phyloP scores from a whole-genome alignment of 1,140 invertebrate species.

The Pteromalus puparum region DNA sequence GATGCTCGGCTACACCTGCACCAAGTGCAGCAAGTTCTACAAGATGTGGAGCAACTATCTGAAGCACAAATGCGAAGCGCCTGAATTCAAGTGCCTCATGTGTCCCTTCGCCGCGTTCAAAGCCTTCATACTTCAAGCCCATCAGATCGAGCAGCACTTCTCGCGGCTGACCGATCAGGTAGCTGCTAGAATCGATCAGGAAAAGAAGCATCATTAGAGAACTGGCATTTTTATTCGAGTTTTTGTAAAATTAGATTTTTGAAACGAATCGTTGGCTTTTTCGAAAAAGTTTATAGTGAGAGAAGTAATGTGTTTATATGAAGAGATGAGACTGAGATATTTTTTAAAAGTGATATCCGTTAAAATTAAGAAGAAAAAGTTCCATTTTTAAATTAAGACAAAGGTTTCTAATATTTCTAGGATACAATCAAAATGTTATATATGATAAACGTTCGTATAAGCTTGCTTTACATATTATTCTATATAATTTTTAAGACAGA shows the following conservation, averaged over 20 bases:
- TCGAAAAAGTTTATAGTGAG: neutral
- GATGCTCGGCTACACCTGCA: slow-evolving; percentile 74
- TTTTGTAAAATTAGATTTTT: neutral
- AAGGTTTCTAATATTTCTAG: neutral
- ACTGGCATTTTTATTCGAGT: slow-evolving; percentile 63
- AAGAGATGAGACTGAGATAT: neutral
- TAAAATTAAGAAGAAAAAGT: neutral
- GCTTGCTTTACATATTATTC: neutral
- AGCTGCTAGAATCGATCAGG: neutral
- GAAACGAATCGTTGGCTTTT: neutral
- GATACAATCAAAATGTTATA: neutral
- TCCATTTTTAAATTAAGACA: neutral
- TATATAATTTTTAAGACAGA: neutral
- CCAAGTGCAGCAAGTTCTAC: slow-evolving; percentile 75
- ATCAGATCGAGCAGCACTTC: slow-evolving; percentile 73
- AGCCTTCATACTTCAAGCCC: slow-evolving; percentile 73
- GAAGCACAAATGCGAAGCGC: slow-evolving; percentile 75
- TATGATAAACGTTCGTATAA: neutral
- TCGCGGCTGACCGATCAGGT: slow-evolving; percentile 39
- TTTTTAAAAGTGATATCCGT: neutral
- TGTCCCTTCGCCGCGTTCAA: slow-evolving; percentile 75
- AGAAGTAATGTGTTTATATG: too few relatives aligned
- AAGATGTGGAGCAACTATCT: slow-evolving; percentile 76
- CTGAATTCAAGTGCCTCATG: slow-evolving; percentile 72
- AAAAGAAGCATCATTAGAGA: slow-evolving; percentile 49